Conservation (phyloP, 2,797 vertebrate species). For the Bryconaethiops microstoma region DNA sequence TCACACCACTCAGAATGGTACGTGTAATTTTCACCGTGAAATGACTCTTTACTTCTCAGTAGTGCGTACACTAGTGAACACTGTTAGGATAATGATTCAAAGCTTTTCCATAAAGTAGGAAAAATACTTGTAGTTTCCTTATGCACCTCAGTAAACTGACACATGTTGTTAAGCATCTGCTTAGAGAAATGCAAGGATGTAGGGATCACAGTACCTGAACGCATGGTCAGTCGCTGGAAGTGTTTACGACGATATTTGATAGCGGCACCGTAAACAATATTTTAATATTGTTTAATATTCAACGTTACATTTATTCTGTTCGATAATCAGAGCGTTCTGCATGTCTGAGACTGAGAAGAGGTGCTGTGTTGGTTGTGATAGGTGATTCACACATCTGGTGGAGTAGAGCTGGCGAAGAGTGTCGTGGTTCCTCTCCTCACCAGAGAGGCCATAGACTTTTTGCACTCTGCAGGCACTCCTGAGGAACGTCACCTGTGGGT, state of each 20-base stretch:
- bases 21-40: constrained; percentile 45
- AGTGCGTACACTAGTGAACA: not conserved
- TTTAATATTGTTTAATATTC: no score
- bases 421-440: constrained; percentile 89
- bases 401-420: constrained; percentile 85
- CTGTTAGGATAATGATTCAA: not conserved
- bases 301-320: not conserved
- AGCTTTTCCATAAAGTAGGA: not conserved
- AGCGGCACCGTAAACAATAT: not conserved
- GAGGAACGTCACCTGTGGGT: constrained; percentile 93
- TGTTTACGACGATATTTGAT: not conserved
- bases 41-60: not conserved
- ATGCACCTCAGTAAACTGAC: not conserved
- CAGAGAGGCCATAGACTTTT: constrained; percentile 89
- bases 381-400: constrained; percentile 91
- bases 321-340: not conserved
- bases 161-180: not conserved
- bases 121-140: not conserved
- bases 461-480: constrained; percentile 75
- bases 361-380: constrained; percentile 57
- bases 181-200: not conserved
- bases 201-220: not conserved
- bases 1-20: constrained; percentile 92
- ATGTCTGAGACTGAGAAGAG: not conserved
- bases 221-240: not conserved